phyloP scores from a whole-genome alignment of 2,113 vertebrate genomes.

The Butorides virescens region DNA sequence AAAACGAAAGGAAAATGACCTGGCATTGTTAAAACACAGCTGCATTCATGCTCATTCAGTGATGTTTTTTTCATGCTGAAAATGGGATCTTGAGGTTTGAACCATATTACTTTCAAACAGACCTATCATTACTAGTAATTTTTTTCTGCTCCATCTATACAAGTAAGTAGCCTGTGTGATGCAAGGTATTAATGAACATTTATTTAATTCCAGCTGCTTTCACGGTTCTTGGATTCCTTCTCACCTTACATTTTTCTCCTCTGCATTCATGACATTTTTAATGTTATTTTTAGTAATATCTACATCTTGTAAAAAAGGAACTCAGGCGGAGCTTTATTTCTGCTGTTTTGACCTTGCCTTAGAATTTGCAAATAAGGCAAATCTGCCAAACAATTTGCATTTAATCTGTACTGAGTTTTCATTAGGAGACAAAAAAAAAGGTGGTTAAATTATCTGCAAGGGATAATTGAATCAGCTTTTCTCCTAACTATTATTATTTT shows the following conservation, averaged over 20 bases:
- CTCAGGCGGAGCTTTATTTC: not conserved
- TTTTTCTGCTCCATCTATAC: not conserved
- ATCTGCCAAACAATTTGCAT: not conserved
- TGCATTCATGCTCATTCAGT: not conserved
- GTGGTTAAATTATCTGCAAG: not conserved
- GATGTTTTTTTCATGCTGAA: not conserved
- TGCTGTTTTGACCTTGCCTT: conserved; percentile 3
- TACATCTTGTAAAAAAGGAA: not conserved
- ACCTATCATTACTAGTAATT: not conserved
- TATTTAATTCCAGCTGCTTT: not conserved
- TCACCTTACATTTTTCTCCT: not conserved
- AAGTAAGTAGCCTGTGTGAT: not conserved
- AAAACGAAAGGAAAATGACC: not conserved
- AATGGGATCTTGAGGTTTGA: not conserved
- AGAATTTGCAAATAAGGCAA: not conserved
- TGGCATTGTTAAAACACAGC: conserved; percentile 1
- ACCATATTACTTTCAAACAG: not conserved
- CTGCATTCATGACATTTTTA: not conserved
- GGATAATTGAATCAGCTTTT: not conserved
- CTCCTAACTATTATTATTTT: not conserved
- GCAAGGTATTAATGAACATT: conserved; percentile 9
- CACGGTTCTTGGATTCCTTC: not conserved
- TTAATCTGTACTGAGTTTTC: not conserved
- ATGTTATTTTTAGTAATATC: conserved; percentile 3
- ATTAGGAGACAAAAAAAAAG: not conserved